Percentiles rank a stretch among this genome's conserved stretches.
These are phyloP conservation scores for Oryzias dopingdopingensis DNA, from an alignment of 2,797 vertebrate species.

Conservation along the genomic window DNA sequence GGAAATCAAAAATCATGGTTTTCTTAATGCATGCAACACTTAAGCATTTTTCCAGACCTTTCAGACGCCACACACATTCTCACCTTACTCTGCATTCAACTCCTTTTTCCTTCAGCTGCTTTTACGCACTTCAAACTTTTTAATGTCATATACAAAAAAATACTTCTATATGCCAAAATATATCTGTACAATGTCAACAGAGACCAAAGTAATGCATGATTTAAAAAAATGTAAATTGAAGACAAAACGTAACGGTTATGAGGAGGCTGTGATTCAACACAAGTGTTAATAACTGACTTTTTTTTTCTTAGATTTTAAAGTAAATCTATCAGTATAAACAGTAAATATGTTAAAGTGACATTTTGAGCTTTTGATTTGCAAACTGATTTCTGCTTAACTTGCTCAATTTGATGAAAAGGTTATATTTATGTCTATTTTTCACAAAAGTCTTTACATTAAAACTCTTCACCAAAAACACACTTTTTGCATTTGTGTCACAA, in stretches of 20 bases:
- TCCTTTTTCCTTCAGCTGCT: slow-evolving; percentile 52
- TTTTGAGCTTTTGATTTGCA: slow-evolving; percentile 43
- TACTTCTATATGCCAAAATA: slow-evolving; percentile 84
- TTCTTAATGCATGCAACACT: slow-evolving; percentile 41
- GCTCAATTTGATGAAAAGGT: slow-evolving; percentile 51
- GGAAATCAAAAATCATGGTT: slow-evolving; percentile 38
- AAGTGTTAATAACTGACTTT: slow-evolving; percentile 47
- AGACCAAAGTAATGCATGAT: slow-evolving; percentile 49
- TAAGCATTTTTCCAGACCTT: slow-evolving; percentile 28
- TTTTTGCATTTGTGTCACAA: slow-evolving; percentile 58
- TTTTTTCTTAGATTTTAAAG: slow-evolving; percentile 54
- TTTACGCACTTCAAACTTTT: slow-evolving; percentile 56
- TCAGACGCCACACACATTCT: slow-evolving; percentile 8
- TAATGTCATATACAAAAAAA: slow-evolving; percentile 75
- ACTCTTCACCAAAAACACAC: slow-evolving; percentile 41
- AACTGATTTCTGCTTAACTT: slow-evolving; percentile 45
- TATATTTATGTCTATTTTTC: slow-evolving; percentile 27
- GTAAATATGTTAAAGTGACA: slow-evolving; percentile 53
- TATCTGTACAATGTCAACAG: slow-evolving; percentile 80
- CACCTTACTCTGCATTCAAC: slow-evolving; percentile 27
- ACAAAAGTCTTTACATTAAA: slow-evolving; percentile 43
- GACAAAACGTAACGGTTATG: slow-evolving; percentile 39
- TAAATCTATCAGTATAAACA: slow-evolving; percentile 48
- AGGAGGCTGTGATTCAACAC: slow-evolving; percentile 41
- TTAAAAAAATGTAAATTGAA: slow-evolving; percentile 43